Evolutionary conservation across 2,113 vertebrate genomes (phyloP).

Genomic region (Chunga burmeisteri): DNA sequence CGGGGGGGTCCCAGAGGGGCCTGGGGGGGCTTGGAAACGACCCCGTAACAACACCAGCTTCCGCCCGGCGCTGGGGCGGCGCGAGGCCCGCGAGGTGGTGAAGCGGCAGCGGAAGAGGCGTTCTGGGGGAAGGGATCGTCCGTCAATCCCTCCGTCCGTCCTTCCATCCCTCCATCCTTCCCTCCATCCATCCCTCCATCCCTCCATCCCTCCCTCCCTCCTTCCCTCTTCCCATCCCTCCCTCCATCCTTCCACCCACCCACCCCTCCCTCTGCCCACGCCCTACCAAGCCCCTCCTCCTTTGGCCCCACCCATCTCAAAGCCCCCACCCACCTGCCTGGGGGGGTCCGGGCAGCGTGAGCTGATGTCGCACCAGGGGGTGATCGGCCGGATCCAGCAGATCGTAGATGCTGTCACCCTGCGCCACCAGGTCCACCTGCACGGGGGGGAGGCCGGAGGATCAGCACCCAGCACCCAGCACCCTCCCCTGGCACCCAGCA

Average conservation of each 20-base stretch:
- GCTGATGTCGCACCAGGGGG: neutral
- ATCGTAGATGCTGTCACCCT: slow-evolving; percentile 7
- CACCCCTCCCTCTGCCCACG: too few relatives aligned
- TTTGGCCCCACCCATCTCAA: too few relatives aligned
- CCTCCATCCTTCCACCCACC: neutral
- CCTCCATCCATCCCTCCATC: fast-evolving
- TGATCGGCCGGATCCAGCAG: neutral
- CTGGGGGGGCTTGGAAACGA: neutral
- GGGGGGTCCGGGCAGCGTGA: neutral
- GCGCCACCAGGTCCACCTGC: neutral
- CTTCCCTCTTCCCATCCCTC: too few relatives aligned
- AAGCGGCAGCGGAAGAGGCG: slow-evolving; percentile 21
- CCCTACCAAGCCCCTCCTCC: neutral
- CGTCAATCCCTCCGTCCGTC: fast-evolving
- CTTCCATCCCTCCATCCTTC: fast-evolving
- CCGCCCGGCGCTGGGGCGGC: slow-evolving; percentile 51
- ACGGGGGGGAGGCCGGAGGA: neutral
- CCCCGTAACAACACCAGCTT: slow-evolving; percentile 17
- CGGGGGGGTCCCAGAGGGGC: neutral
- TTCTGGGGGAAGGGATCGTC: neutral
- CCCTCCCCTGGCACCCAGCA: too few relatives aligned
- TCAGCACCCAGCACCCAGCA: neutral
- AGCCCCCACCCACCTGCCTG: neutral
- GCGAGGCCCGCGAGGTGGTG: slow-evolving; percentile 35
- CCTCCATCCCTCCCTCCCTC: fast-evolving